Evolutionary conservation across 2,113 vertebrate genomes (phyloP).

Genomic region (Thalassoma bifasciatum): DNA sequence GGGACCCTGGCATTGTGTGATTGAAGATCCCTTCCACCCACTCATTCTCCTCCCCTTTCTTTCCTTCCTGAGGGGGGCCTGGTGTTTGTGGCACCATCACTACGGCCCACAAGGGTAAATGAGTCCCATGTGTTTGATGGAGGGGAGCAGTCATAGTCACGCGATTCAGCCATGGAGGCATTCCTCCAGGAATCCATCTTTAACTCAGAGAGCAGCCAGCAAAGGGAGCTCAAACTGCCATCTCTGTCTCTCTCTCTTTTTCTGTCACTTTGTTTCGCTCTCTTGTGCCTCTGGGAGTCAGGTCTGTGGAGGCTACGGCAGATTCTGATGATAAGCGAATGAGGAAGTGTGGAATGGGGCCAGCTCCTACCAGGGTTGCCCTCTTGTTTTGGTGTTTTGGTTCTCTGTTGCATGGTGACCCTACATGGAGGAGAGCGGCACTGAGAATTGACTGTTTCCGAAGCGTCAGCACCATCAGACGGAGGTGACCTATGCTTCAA

Average conservation of each 20-base stretch:
- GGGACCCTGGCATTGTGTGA: conserved; percentile 58
- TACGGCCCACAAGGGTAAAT: conserved; percentile 81
- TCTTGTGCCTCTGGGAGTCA: conserved; percentile 31
- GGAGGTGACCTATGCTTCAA: conserved; percentile 57
- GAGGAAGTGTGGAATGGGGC: conserved; percentile 51
- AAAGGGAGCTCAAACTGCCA: conserved; percentile 47
- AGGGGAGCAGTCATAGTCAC: conserved; percentile 80
- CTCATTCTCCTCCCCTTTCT: conserved; percentile 50
- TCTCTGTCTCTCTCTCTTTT: conserved; percentile 32
- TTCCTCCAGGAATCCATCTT: conserved; percentile 80
- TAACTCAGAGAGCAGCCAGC: conserved; percentile 62
- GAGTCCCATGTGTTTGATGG: conserved; percentile 83
- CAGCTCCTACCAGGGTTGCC: conserved; percentile 61
- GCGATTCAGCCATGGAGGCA: conserved; percentile 77
- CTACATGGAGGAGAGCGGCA: conserved; percentile 39
- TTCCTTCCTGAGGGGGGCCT: conserved; percentile 66
- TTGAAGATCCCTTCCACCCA: conserved; percentile 42
- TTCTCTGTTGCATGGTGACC: conserved; percentile 79
- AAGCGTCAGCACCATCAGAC: conserved; percentile 63
- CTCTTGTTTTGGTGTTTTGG: conserved; percentile 78
- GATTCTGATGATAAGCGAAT: conserved; percentile 74
- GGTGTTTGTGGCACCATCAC: conserved; percentile 79
- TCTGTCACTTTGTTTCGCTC: conserved; percentile 59
- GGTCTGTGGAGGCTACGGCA: conserved; percentile 60
- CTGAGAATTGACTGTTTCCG: conserved; percentile 75